Evolutionary conservation across 2,888 invertebrate species (phyloP).

Genomic region (Drosophila limbata): DNA sequence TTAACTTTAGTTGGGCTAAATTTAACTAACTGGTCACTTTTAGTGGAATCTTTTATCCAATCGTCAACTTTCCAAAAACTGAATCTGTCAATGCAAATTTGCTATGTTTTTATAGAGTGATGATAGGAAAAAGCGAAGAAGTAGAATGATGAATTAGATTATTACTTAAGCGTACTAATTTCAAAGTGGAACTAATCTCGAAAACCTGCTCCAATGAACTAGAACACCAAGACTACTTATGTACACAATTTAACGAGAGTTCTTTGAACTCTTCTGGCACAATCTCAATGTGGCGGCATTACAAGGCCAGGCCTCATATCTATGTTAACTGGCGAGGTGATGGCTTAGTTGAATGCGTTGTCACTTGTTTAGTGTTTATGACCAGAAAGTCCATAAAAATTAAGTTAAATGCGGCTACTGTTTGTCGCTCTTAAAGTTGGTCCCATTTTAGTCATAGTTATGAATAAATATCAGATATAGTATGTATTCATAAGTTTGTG

Average conservation of each 20-base stretch:
- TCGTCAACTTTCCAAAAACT: not conserved
- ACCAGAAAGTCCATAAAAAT: conserved; percentile 9
- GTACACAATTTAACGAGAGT: conserved; percentile 27
- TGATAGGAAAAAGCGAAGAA: too few relatives aligned
- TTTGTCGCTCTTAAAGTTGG: conserved; percentile 4
- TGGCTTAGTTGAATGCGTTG: conserved; percentile 12
- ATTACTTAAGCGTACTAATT: not conserved
- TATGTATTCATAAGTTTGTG: not conserved
- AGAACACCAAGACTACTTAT: not conserved
- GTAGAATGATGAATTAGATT: not conserved
- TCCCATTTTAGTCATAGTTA: conserved; percentile 24
- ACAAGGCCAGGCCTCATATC: conserved; percentile 39
- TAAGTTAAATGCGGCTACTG: conserved; percentile 20
- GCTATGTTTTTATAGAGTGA: not conserved
- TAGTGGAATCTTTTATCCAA: not conserved
- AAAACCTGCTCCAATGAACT: conserved; percentile 28
- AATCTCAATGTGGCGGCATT: conserved; percentile 1
- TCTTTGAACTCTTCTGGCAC: conserved; percentile 46
- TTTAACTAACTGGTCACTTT: not conserved
- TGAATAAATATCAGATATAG: conserved; percentile 4
- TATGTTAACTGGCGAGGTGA: conserved; percentile 1
- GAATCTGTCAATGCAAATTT: not conserved
- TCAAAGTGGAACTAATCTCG: not conserved
- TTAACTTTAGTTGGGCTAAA: conserved; percentile 3
- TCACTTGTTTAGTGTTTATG: conserved; percentile 25